Evolutionary conservation across 2,888 invertebrate species (phyloP), one percentile per base, ranked within the genome.

Genomic region (Agrochola circellaris): DNA sequence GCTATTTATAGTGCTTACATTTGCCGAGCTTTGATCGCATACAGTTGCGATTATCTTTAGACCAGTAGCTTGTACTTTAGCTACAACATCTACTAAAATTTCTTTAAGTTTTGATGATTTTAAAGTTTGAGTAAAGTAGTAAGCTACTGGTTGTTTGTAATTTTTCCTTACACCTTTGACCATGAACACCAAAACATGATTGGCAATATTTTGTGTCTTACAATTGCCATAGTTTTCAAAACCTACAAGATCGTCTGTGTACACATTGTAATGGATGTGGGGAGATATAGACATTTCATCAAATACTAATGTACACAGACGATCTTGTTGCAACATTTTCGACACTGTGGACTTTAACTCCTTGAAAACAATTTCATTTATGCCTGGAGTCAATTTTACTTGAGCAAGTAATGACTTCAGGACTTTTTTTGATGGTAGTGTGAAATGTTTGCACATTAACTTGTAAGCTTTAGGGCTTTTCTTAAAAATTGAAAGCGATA

Each of bases 381-480:
- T 58, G 51, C 42, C 67, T 67, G 73, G 58, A 56, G 45, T 45
- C 67, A 73, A 73, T 75, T 75, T 75, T 13, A 75, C 42, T 75
- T 60, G 61, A n/a, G 51, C 26, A 61, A 75, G 61, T 42, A 69
- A 51, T 11, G 69, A 26, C 30, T 74, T 75, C 30, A 75, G 60
- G 23, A 61, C 51, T 69, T 75, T 75, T 61, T 42, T 69, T 0
- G 69, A 69, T 0, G 69, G 74, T 42, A 75, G 7, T 2, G 69
- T 69, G 20, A 74, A 74, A 61, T 48, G 17, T 48, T 48, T n/a
- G n/a, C n/a, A n/a, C n/a, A n/a, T n/a, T n/a, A n/a, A n/a, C n/a
- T n/a, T n/a, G n/a, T n/a, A n/a, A n/a, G n/a, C n/a, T n/a, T n/a
- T n/a, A n/a, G n/a, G n/a, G n/a, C n/a, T n/a, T n/a, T n/a, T n/a